Evolutionary conservation across 2,113 vertebrate genomes (phyloP).

Genomic region (Carlito syrichta): DNA sequence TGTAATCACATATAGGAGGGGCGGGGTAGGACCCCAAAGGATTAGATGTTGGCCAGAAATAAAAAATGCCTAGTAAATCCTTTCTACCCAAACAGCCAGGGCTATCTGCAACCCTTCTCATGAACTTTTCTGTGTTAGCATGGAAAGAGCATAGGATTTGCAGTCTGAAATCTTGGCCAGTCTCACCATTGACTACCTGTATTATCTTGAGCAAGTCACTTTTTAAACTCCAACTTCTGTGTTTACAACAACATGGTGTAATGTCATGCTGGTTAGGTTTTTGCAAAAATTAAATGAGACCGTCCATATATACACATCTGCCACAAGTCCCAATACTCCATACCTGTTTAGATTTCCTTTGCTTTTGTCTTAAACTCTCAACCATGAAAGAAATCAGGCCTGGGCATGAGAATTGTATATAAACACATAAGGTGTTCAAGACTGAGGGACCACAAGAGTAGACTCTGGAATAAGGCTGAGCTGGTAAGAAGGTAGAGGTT

Average conservation of each 20-base stretch:
- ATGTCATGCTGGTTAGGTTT: neutral
- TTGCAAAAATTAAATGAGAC: neutral
- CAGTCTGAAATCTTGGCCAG: neutral
- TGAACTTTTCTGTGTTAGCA: neutral
- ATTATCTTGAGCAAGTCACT: neutral
- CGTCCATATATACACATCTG: neutral
- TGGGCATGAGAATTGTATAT: neutral
- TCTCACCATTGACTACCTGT: neutral
- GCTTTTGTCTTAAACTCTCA: neutral
- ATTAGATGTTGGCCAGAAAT: neutral
- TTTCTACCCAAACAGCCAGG: neutral
- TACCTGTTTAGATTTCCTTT: neutral
- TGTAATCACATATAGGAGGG: neutral
- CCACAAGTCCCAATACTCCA: neutral
- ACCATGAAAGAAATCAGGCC: neutral
- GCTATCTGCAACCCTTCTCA: neutral
- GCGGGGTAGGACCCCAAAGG: neutral
- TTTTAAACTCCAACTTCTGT: neutral
- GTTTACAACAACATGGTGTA: neutral
- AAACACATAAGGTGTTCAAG: neutral
- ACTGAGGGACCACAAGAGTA: neutral
- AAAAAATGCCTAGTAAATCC: neutral
- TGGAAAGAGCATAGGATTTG: neutral
- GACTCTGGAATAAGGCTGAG: neutral
- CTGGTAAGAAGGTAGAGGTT: neutral